Evolutionary conservation across 2,888 invertebrate species (phyloP), one percentile per base, ranked within the genome.

Genomic region (Apotomis capreana): DNA sequence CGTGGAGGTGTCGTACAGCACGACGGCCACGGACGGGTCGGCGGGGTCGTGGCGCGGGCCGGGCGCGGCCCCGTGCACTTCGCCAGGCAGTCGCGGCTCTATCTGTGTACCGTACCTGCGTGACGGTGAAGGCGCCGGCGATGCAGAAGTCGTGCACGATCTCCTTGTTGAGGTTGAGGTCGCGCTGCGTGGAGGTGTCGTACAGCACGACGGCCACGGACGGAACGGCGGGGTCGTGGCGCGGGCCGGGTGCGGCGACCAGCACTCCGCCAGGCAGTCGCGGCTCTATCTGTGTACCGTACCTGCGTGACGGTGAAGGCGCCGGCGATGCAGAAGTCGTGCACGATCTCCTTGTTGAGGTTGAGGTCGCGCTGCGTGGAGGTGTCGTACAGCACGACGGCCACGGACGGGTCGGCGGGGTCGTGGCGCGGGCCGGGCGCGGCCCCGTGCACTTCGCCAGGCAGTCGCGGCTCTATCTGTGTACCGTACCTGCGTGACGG

Each of bases 1-100:
- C 52, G 94, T 94, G 54, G 94, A 93, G 6, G 96, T 96, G 85
- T 96, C 96, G 83, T 94, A 95, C 5, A 96, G 92, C 49, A 94
- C 92, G 65, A 95, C 92, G 60, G 94, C 94, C 44, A 95, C 93
- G 76, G 91, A 87, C 10, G 91, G 89, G 81, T 93, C 94, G 75
- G 89, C 80, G 74, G 90, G 91, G 83, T 92, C 91, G 74, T 89
- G 83, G 63, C 89, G 86, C 73, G 88, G 85, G 64, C 91, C 91
- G 3, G 89, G 87, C 80, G 94, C 94, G 10, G 94, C 75, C 95
- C 0, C 94, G 69, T 95, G 91, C 74, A 93, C 92, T 81, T 92
- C 5, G 0, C 15, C 15, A 15, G 15, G 15, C 15, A 15, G 15
- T 15, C 15, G 15, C 15, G 15, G 15, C 15, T 15, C 15, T 15